phyloP scores from a whole-genome alignment of 1,140 invertebrate species.

The Musca domestica region DNA sequence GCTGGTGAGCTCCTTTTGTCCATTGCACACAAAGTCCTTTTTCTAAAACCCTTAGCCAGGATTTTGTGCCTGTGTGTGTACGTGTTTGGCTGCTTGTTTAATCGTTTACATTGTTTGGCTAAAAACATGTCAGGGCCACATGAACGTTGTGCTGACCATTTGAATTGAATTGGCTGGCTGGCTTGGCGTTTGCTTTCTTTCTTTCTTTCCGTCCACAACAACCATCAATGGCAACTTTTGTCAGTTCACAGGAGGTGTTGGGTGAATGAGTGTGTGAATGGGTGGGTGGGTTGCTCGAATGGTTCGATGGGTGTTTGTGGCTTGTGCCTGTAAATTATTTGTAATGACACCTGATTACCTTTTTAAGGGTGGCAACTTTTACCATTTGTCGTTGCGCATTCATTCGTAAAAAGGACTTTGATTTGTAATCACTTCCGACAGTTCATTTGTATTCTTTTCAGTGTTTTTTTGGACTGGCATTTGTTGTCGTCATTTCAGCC shows the following conservation, averaged over 20 bases:
- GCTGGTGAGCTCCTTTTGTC: not conserved
- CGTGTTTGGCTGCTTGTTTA: too few relatives aligned
- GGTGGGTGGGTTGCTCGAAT: not conserved
- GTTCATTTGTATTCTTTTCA: slow-evolving; percentile 18
- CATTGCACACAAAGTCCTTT: not conserved
- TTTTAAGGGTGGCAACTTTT: slow-evolving; percentile 3
- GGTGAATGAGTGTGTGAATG: not conserved
- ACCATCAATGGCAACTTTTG: too few relatives aligned
- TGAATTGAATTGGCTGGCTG: slow-evolving; percentile 4
- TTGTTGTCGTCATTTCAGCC: not conserved
- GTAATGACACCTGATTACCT: slow-evolving; percentile 22
- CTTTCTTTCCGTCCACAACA: too few relatives aligned
- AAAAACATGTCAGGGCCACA: slow-evolving; percentile 14
- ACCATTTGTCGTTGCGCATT: slow-evolving; percentile 1
- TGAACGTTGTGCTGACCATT: slow-evolving; percentile 14
- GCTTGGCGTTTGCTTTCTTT: too few relatives aligned
- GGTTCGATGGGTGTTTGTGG: slow-evolving; percentile 1
- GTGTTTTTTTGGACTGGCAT: too few relatives aligned
- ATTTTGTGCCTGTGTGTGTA: too few relatives aligned
- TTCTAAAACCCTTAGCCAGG: not conserved
- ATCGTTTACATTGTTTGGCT: too few relatives aligned
- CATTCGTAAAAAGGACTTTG: slow-evolving; percentile 17
- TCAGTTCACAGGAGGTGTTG: too few relatives aligned
- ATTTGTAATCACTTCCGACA: slow-evolving; percentile 22
- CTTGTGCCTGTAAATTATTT: not conserved